Evolutionary conservation across 2,113 vertebrate species (phyloP).

Genomic region (Cepphus grylle): DNA sequence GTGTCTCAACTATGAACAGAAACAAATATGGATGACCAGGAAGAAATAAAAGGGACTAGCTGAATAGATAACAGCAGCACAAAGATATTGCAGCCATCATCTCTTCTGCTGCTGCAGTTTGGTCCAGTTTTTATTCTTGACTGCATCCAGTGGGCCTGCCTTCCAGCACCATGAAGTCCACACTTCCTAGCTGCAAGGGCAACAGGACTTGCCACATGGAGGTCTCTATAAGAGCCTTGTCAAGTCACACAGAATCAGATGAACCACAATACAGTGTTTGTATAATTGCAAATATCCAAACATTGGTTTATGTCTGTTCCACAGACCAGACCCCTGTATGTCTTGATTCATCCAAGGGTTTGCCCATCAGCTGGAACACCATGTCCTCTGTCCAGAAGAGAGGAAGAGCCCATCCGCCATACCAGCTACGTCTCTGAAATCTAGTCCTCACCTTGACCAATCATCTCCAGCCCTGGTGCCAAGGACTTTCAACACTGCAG

Average conservation of each 20-base stretch:
- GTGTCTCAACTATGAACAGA: not conserved
- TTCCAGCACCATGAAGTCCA: not conserved
- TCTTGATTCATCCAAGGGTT: not conserved
- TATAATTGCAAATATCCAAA: not conserved
- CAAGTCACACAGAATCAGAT: not conserved
- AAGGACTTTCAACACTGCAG: not conserved
- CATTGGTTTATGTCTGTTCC: not conserved
- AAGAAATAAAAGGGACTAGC: not conserved
- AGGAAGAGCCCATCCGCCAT: not conserved
- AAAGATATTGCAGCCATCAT: not conserved
- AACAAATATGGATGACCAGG: not conserved
- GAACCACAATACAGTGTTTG: not conserved
- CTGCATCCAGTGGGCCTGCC: not conserved
- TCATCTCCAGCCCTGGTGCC: not conserved
- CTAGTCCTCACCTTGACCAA: accelerated
- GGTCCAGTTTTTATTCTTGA: not conserved
- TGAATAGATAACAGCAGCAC: not conserved
- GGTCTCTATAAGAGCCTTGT: not conserved
- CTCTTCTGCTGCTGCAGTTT: not conserved
- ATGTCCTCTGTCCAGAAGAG: not conserved
- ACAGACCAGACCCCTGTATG: not conserved
- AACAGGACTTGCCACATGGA: not conserved
- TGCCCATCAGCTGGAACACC: not conserved
- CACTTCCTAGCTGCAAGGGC: not conserved
- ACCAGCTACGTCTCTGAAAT: not conserved